Evolutionary conservation across 2,888 invertebrate species (phyloP), one percentile per base, ranked within the genome.

Genomic region (Andrena marginata): DNA sequence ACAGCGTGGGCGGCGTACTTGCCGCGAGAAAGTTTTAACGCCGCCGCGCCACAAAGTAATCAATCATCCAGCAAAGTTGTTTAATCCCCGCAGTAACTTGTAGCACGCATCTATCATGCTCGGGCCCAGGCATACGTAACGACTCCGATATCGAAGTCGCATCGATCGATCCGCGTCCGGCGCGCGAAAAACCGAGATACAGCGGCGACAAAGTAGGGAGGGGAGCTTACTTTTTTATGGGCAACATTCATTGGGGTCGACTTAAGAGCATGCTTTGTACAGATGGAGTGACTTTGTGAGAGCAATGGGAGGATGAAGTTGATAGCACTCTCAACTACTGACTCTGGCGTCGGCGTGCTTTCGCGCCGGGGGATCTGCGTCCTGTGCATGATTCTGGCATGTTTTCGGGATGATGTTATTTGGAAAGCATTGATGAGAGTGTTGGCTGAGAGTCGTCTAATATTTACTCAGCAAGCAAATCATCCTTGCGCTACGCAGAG

Each of bases 11-110:
- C 79, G 90, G 88, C 83, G 85, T 85, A 82, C 87, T 89, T 79
- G 80, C 85, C 76, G 87, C 83, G 87, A 89, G 92, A 90, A 90
- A 89, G 89, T 89, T 92, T 92, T 91, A 91, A 90, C 90, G 89
- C 85, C 83, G 85, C 81, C 87, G 76, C 89, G 89, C 89, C 89
- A 89, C 87, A 88, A 84, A 90, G 90, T 88, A 89, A 92, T 92
- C 92, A 91, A 92, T 92, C 92, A 92, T 88, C 84, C 87, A 85
- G 89, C 85, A 89, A 91, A 92, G 90, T 92, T 92, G 90, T 91
- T 92, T 92, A 92, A 92, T 92, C 91, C 90, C 86, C 69, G 87
- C 88, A 89, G 89, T 91, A 92, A 92, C 89, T 90, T 83, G 85
- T 82, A 75, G 83, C 81, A 83, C 83, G 64, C 64, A 72, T 65